Conservation (phyloP, 1,140 invertebrate species). For the Diorhabda elongata region DNA sequence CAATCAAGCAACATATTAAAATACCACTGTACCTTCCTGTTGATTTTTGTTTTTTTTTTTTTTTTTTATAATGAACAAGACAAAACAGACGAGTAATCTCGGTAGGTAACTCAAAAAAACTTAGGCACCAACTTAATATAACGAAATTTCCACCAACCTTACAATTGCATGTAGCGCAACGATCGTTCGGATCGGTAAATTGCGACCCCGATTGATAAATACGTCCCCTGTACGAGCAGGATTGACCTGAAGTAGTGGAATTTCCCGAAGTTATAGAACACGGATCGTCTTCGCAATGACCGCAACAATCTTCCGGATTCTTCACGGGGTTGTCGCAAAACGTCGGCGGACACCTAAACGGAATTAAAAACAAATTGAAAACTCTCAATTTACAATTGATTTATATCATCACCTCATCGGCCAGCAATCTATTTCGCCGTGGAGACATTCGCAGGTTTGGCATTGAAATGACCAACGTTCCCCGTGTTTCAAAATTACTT, state of each 20-base stretch:
- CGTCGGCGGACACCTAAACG: constrained; percentile 62
- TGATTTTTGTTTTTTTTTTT: constrained; percentile 13
- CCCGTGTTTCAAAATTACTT: constrained; percentile 71
- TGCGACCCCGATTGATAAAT: constrained; percentile 57
- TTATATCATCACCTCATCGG: constrained; percentile 62
- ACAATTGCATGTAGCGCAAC: constrained; percentile 72
- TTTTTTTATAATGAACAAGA: not conserved
- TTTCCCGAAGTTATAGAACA: constrained; percentile 44
- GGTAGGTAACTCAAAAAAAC: constrained; percentile 5
- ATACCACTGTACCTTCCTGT: constrained; percentile 33
- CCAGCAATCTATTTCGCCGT: constrained; percentile 87
- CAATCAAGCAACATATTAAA: constrained; percentile 24
- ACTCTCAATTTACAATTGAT: not conserved
- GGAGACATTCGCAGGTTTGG: constrained; percentile 83
- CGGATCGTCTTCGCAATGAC: constrained; percentile 67
- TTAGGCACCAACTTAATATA: constrained; percentile 3
- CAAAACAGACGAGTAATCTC: constrained; percentile 17
- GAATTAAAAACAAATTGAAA: not conserved
- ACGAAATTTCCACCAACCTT: constrained; percentile 53
- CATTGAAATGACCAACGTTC: constrained; percentile 86
- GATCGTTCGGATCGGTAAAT: constrained; percentile 60
- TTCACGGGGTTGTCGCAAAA: constrained; percentile 64
- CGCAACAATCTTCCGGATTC: constrained; percentile 64
- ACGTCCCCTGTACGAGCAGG: constrained; percentile 57
- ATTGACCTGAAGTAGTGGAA: constrained; percentile 42